These are phyloP conservation scores for Atta cephalotes DNA, from an alignment of 1,140 invertebrate species.

Conservation along the genomic window DNA sequence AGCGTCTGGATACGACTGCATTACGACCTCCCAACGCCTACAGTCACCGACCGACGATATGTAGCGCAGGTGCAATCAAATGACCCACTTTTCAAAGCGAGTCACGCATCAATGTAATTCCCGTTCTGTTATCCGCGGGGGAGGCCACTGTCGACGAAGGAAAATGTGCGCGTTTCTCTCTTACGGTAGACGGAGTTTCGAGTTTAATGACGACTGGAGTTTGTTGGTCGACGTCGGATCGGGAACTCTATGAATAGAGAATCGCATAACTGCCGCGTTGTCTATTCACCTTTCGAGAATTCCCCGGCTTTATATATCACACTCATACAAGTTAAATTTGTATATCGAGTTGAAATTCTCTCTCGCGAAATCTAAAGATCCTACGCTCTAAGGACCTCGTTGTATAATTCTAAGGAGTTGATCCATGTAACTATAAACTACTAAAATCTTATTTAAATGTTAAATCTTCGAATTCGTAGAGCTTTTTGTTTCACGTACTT, in stretches of 20 bases:
- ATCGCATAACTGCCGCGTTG: slow-evolving; percentile 37
- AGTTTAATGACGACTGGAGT: slow-evolving; percentile 60
- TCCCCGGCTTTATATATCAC: slow-evolving; percentile 13
- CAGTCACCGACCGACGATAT: neutral
- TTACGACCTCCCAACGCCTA: neutral
- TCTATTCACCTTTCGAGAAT: slow-evolving; percentile 32
- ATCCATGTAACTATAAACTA: slow-evolving; percentile 28
- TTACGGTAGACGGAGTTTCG: slow-evolving; percentile 14
- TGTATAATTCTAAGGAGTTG: neutral
- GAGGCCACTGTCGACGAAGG: neutral
- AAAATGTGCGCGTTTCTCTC: slow-evolving; percentile 29
- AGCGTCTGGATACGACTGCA: slow-evolving; percentile 5
- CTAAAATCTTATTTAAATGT: neutral
- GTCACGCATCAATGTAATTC: slow-evolving; percentile 44
- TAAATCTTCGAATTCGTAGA: neutral
- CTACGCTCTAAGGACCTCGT: neutral
- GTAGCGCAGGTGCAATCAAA: slow-evolving; percentile 33
- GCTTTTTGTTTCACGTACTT: neutral
- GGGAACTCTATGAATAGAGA: slow-evolving; percentile 43
- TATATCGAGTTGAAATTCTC: neutral
- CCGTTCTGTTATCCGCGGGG: neutral
- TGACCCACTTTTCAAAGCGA: slow-evolving; percentile 52
- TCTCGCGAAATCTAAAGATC: slow-evolving; percentile 11
- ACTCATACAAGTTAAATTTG: slow-evolving; percentile 44
- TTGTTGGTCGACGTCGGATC: slow-evolving; percentile 49